Conservation (phyloP, 2,888 invertebrate genomes). For the Odontocolon sp. region DNA sequence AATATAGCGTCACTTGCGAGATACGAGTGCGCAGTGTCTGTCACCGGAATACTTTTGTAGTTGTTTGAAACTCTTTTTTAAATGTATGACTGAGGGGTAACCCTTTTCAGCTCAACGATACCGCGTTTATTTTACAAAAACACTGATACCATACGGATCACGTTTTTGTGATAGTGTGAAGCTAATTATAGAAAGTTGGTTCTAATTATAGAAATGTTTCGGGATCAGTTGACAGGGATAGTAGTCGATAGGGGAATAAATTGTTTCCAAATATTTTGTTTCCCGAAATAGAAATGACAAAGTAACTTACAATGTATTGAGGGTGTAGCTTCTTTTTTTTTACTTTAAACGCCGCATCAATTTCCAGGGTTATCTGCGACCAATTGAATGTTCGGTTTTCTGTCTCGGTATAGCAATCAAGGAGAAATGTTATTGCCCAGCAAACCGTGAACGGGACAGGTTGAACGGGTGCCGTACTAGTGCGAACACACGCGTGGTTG, state of each 20-base stretch:
- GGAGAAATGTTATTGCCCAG: conserved; percentile 34
- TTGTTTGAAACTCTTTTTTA: background rate
- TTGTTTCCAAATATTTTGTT: background rate
- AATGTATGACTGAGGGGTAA: no score
- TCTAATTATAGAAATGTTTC: background rate
- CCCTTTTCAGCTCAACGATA: background rate
- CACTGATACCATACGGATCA: background rate
- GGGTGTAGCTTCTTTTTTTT: background rate
- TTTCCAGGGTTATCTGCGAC: background rate
- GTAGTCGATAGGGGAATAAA: background rate
- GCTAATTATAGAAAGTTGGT: background rate
- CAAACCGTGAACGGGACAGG: conserved; percentile 54
- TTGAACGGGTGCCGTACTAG: conserved; percentile 39
- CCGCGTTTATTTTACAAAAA: background rate
- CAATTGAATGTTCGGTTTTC: background rate
- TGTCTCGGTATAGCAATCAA: conserved; percentile 17
- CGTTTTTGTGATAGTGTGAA: background rate
- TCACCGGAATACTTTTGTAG: conserved; percentile 11
- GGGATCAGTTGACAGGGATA: background rate
- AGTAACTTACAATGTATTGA: background rate
- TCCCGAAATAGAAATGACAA: background rate
- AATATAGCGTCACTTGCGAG: background rate
- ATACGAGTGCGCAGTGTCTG: conserved; percentile 12
- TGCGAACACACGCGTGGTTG: conserved; percentile 23
- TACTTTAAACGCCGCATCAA: background rate